phyloP scores from a whole-genome alignment of 2,797 vertebrate genomes.

The Sebastiscus albofasciatus region DNA sequence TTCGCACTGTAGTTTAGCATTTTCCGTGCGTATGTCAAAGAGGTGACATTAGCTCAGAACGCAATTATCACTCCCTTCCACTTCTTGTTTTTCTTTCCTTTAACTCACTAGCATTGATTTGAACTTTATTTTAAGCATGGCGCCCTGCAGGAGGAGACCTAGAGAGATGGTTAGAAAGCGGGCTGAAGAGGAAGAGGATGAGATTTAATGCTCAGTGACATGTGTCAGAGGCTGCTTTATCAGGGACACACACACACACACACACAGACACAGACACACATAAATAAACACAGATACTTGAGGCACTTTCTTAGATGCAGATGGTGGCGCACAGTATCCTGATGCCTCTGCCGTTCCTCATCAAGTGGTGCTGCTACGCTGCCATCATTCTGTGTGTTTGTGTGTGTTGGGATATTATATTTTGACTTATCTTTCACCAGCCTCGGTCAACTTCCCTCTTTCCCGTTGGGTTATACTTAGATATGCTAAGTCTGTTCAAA shows the following conservation, averaged over 20 bases:
- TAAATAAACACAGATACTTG: conserved; percentile 12
- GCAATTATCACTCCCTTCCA: neutral
- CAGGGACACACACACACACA: neutral
- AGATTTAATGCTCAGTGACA: conserved; percentile 38
- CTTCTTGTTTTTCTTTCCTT: neutral
- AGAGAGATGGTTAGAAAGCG: conserved; percentile 17
- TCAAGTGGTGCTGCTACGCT: neutral
- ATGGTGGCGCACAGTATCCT: conserved; percentile 27
- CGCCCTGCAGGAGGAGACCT: conserved; percentile 7
- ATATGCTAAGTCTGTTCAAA: too few species aligned
- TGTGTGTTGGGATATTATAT: neutral
- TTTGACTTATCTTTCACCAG: neutral
- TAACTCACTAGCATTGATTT: neutral
- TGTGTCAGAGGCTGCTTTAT: conserved; percentile 37
- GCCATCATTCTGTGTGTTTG: neutral
- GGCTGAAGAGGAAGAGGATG: neutral
- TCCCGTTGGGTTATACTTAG: too few species aligned
- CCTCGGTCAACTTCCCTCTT: too few species aligned
- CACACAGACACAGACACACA: too few species aligned
- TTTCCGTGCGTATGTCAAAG: neutral
- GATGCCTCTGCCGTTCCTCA: conserved; percentile 20
- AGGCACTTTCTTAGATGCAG: conserved; percentile 20
- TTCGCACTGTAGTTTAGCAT: neutral
- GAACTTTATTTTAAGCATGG: neutral
- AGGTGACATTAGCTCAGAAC: conserved; percentile 1